Conservation (phyloP, 2,888 invertebrate species). For the Hydriomena furcata region DNA sequence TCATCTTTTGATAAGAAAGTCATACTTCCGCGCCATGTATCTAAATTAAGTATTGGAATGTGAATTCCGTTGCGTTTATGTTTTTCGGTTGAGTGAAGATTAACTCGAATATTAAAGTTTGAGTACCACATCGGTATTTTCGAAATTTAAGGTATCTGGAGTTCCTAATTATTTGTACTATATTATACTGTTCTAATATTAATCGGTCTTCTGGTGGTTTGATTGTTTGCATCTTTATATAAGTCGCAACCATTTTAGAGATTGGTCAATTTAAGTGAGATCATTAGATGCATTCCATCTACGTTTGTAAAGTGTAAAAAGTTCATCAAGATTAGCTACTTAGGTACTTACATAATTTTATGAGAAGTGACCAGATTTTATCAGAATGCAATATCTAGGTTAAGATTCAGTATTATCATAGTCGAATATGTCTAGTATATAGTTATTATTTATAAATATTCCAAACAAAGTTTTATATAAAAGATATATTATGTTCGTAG, state of each 20-base stretch:
- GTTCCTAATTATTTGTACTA: constrained; percentile 71
- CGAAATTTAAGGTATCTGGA: constrained; percentile 73
- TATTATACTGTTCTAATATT: constrained; percentile 29
- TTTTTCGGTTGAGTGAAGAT: constrained; percentile 44
- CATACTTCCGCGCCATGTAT: constrained; percentile 21
- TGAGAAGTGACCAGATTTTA: constrained; percentile 81
- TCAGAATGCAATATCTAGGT: constrained; percentile 81
- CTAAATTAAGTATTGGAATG: constrained; percentile 25
- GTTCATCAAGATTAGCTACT: constrained; percentile 49
- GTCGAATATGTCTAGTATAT: constrained; percentile 72
- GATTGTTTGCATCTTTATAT: constrained; percentile 26
- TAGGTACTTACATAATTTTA: constrained; percentile 66
- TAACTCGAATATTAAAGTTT: constrained; percentile 66
- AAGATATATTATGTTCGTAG: constrained; percentile 42
- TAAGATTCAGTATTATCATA: constrained; percentile 80
- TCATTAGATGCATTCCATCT: constrained; percentile 61
- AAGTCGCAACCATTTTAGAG: constrained; percentile 3
- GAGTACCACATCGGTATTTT: constrained; percentile 40
- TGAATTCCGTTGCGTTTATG: constrained; percentile 30
- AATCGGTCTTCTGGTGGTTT: constrained; percentile 21
- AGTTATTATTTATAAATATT: constrained; percentile 74
- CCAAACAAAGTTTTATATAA: constrained; percentile 68
- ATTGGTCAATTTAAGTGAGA: constrained; percentile 33
- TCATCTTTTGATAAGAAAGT: background rate
- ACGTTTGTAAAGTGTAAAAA: constrained; percentile 74